A percentile compares a stretch with the other conserved stretches of the same genome.
Evolutionary conservation across 1,140 invertebrate genomes (phyloP).

Genomic region (Triops longicaudatus): DNA sequence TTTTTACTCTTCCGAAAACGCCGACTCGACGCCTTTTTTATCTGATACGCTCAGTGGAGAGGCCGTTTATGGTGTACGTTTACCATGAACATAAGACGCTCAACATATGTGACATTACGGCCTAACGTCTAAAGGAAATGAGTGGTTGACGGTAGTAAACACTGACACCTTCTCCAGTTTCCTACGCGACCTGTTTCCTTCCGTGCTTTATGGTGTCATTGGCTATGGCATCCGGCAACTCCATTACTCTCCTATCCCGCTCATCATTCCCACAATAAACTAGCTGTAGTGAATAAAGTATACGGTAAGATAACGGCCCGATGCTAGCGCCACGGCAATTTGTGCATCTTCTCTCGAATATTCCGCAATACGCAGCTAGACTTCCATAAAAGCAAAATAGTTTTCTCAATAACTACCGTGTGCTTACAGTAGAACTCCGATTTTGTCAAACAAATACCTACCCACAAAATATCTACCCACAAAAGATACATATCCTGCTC

Average conservation of each 20-base stretch:
- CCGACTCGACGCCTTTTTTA: neutral
- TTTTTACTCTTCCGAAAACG: neutral
- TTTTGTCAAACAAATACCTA: too few relatives aligned
- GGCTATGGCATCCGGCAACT: neutral
- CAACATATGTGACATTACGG: neutral
- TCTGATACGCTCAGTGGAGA: neutral
- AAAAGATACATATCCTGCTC: too few relatives aligned
- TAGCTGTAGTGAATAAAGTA: too few relatives aligned
- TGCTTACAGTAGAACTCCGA: too few relatives aligned
- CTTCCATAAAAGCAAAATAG: too few relatives aligned
- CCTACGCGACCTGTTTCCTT: neutral
- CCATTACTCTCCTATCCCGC: neutral
- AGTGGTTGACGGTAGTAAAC: neutral
- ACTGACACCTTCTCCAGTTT: constrained; percentile 2
- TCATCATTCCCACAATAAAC: neutral
- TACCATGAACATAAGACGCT: neutral
- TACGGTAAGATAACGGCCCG: too few relatives aligned
- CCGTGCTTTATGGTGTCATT: neutral
- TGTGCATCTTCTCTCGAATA: too few relatives aligned
- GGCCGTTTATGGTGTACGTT: neutral
- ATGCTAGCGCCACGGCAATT: too few relatives aligned
- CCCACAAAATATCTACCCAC: too few relatives aligned
- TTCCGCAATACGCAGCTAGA: too few relatives aligned
- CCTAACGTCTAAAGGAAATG: neutral
- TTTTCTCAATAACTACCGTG: too few relatives aligned